Evolutionary conservation across 1,140 invertebrate genomes (phyloP).

Genomic region (Heliothis subflexa): DNA sequence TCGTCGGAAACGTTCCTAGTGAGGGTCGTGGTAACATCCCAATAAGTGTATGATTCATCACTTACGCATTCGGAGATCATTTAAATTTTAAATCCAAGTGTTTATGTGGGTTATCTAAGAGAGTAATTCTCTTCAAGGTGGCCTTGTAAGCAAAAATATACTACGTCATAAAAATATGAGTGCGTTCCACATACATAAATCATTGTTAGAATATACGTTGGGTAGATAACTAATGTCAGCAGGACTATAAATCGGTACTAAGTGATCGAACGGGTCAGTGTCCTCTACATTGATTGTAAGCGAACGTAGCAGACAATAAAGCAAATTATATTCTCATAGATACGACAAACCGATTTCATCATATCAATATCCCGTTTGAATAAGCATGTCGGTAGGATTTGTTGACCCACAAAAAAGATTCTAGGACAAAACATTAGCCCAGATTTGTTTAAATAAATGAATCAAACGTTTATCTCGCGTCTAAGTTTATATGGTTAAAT

Average conservation of each 20-base stretch:
- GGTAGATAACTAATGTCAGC: constrained; percentile 52
- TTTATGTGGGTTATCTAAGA: constrained; percentile 37
- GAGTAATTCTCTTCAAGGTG: constrained; percentile 7
- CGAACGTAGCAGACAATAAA: constrained; percentile 56
- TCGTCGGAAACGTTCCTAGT: constrained; percentile 43
- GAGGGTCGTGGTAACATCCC: constrained; percentile 39
- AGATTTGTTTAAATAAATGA: neutral
- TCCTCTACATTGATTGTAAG: constrained; percentile 67
- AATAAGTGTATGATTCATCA: constrained; percentile 52
- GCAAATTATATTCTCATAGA: constrained; percentile 52
- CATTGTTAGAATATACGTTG: constrained; percentile 42
- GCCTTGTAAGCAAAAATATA: constrained; percentile 21
- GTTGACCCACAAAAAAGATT: neutral
- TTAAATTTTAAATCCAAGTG: constrained; percentile 54
- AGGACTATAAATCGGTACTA: constrained; percentile 64
- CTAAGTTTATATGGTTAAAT: constrained; percentile 16
- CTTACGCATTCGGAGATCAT: constrained; percentile 48
- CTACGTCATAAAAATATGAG: neutral
- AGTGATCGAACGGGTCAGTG: constrained; percentile 69
- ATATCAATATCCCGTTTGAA: constrained; percentile 51
- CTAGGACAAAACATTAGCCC: neutral
- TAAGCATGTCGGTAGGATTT: constrained; percentile 3
- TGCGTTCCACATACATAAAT: constrained; percentile 6
- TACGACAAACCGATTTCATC: constrained; percentile 49
- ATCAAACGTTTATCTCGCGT: neutral